Conservation (phyloP, 2,888 invertebrate genomes). For the Brenthis hecate region DNA sequence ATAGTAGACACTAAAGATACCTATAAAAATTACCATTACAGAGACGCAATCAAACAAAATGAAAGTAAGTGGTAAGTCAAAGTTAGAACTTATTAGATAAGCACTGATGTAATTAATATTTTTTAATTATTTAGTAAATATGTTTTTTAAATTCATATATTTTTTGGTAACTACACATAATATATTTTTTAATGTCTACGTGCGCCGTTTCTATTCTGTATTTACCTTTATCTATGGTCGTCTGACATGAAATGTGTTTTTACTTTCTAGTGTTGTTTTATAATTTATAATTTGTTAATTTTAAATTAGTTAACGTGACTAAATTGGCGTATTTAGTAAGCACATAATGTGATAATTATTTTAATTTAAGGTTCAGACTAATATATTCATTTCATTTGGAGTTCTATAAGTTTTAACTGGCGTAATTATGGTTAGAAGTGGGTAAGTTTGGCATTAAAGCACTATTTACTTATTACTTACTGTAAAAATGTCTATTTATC, state of each 20-base stretch:
- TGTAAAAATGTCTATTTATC: background rate
- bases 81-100: no score
- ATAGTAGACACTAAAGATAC: no score
- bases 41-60: no score
- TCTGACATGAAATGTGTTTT: slow-evolving; percentile 20
- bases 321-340: background rate
- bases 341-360: slow-evolving; percentile 11
- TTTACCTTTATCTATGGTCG: slow-evolving; percentile 1
- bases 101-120: no score
- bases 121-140: no score
- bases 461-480: background rate
- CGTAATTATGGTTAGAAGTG: slow-evolving; percentile 66
- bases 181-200: background rate
- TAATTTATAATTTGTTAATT: slow-evolving; percentile 5
- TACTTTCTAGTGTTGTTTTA: background rate
- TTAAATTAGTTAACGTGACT: slow-evolving; percentile 4
- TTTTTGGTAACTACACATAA: background rate
- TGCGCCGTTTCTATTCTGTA: background rate
- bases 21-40: no score
- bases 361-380: background rate
- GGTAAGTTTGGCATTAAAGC: slow-evolving; percentile 53
- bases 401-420: background rate
- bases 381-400: slow-evolving; percentile 6
- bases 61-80: no score
- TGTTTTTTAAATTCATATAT: no score